phyloP scores from a whole-genome alignment of 2,113 vertebrate species.

The Sphyrna mokarran region DNA sequence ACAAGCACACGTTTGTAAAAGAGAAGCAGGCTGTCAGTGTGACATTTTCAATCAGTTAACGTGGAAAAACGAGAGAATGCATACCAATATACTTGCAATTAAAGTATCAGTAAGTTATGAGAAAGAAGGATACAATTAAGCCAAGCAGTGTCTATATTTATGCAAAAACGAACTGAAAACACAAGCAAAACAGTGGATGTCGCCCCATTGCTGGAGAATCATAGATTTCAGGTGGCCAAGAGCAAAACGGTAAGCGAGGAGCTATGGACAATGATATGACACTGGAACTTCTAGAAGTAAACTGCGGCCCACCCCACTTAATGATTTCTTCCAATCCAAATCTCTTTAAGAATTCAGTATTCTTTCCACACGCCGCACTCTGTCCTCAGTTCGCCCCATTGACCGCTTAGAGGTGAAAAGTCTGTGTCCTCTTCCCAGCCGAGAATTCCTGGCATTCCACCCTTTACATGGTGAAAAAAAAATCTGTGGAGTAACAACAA shows the following conservation, averaged over 20 bases:
- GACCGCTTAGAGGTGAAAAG: slow-evolving; percentile 25
- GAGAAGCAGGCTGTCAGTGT: not conserved
- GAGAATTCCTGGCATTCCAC: slow-evolving; percentile 25
- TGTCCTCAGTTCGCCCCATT: not conserved
- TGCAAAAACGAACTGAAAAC: not conserved
- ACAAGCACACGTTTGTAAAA: not conserved
- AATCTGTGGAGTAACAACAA: not conserved
- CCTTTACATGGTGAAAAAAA: not conserved
- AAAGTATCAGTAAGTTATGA: not conserved
- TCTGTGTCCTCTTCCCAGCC: slow-evolving; percentile 26
- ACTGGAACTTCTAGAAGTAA: not conserved
- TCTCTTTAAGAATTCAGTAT: too few species aligned
- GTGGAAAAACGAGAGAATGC: too few species aligned
- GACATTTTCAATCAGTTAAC: not conserved
- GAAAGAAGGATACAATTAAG: not conserved
- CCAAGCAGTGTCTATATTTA: not conserved
- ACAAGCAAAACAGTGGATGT: slow-evolving; percentile 8
- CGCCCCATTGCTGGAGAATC: not conserved
- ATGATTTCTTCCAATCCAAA: not conserved
- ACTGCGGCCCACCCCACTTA: not conserved
- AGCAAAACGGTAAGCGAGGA: not conserved
- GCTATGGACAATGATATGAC: not conserved
- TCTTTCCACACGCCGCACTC: not conserved
- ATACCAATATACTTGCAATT: not conserved
- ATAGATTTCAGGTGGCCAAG: not conserved